Evolutionary conservation across 2,113 vertebrate genomes (phyloP), one percentile per base, ranked within the genome.

Genomic region (Hippotragus niger): DNA sequence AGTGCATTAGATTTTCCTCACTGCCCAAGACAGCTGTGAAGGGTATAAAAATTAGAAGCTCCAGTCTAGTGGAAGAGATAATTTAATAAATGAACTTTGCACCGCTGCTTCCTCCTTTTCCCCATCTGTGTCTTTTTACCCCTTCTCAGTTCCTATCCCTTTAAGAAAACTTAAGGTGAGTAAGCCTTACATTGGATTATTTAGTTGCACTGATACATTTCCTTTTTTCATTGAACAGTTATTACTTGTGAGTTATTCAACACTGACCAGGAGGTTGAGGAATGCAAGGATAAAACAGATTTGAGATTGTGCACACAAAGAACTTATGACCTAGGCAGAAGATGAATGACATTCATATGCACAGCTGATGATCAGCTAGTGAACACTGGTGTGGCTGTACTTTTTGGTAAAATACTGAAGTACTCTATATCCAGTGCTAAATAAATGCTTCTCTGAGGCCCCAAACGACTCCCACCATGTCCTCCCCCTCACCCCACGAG

Each of bases 21-120:
- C 12, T 91, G 81, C 45, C 60, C 31, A 88, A 91, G 71, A 83
- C 55, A 97, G 15, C 43, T 71, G 58, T 7, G 27, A 82, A 96
- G 58, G 31, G 36, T 50, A 5, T 95, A 57, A 78, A 88, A 83
- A 91, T 36, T 25, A 29, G 23, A 95, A 76, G 58, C 33, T 71
- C 27, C 80, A 90, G 76, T 90, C 31, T 95, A 80, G 23, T 36
- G 88, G 82, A 97, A 82, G 91, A 97, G 67, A 83, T 13, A 76
- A 85, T 40, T 57, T 74, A 25, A 47, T 57, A 84, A 78, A 62
- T 80, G 60, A 94, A 52, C 27, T 76, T 83, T 45, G 76, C 64
- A 36, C 16, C 12, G 27, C 40, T 25, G 4, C 23, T 45, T 85
- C 45, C 14, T 4, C 58, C 50, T 40, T 43, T 45, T 36, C 19